Evolutionary conservation across 2,797 vertebrate genomes (phyloP).

Genomic region (Adelosebastes latens): DNA sequence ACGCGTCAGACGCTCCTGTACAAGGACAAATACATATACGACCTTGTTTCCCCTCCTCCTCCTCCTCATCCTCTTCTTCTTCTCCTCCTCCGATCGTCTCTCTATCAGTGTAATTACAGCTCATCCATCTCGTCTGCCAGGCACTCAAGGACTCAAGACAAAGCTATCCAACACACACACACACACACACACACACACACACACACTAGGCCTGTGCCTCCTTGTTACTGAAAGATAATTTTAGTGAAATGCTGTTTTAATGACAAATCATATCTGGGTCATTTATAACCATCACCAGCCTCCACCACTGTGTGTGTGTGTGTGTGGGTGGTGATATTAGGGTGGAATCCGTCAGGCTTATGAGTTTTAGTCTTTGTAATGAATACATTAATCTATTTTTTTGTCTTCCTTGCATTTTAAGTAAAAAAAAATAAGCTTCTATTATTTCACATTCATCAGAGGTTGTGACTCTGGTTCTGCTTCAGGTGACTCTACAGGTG

Average conservation of each 20-base stretch:
- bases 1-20: neutral
- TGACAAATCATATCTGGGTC: slow-evolving; percentile 66
- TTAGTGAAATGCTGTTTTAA: slow-evolving; percentile 65
- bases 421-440: neutral
- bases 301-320: neutral
- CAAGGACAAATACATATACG: slow-evolving; percentile 60
- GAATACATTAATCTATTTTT: slow-evolving; percentile 56
- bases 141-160: slow-evolving; percentile 59
- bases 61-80: neutral
- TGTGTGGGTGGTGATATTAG: slow-evolving; percentile 1
- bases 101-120: slow-evolving; percentile 76
- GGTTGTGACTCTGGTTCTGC: too few relatives aligned
- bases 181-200: slow-evolving; percentile 2
- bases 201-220: slow-evolving; percentile 2
- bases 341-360: slow-evolving; percentile 27
- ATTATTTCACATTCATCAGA: neutral
- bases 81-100: slow-evolving; percentile 66
- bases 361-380: slow-evolving; percentile 25
- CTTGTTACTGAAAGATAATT: slow-evolving; percentile 66
- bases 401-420: slow-evolving; percentile 42
- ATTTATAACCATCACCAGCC: slow-evolving; percentile 66
- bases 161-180: slow-evolving; percentile 16
- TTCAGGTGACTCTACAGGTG: too few relatives aligned
- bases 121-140: slow-evolving; percentile 76
- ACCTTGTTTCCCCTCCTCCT: slow-evolving; percentile 66